Evolutionary conservation across 1,140 invertebrate species (phyloP), one percentile per base, ranked within the genome.

Genomic region (Panagrolaimus sp.): DNA sequence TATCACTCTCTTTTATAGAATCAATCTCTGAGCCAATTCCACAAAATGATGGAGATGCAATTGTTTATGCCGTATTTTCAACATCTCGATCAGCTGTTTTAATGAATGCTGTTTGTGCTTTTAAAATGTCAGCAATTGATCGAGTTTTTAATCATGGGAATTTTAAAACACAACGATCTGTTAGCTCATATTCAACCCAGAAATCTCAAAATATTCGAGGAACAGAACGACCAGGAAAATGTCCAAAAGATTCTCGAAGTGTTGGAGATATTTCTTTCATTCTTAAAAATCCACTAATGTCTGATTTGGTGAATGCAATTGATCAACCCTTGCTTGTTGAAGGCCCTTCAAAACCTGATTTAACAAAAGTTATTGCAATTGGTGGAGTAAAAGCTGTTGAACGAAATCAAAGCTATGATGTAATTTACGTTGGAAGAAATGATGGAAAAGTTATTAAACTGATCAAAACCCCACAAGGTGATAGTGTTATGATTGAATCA

Each of bases 61-160:
- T 98, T 78, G 89, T 98, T 43, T 98, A 98, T 85, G 93, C 90
- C 9, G 90, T 97, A 2, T 94, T 98, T 84, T 96, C 92, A 48
- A 98, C 96, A 0, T 91, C 93, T 4, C 75, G 79, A 45, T 97
- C 97, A 84, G 91, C 92, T 48, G 93, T 98, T 79, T 89, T 90
- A 2, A 95, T 93, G 25, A 97, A 93, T 8, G 95, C 96, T 0
- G 89, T 98, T 3, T 98, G 96, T 86, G 92, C 92, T 16, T 98
- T 93, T 84, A 89, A 89, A 25, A 89, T 96, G 86, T 83, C 89
- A 74, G 92, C 92, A 81, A 90, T 98, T 63, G 86, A 91, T 71
- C 88, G 90, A 64, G 89, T 91, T 23, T 98, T 98, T 84, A 89
- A 93, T 62, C 72, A 77, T 78, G 93, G 95, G 1, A 87, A 89